Evolutionary conservation across 2,888 invertebrate species (phyloP).

Genomic region (Drosophila kuntzei): DNA sequence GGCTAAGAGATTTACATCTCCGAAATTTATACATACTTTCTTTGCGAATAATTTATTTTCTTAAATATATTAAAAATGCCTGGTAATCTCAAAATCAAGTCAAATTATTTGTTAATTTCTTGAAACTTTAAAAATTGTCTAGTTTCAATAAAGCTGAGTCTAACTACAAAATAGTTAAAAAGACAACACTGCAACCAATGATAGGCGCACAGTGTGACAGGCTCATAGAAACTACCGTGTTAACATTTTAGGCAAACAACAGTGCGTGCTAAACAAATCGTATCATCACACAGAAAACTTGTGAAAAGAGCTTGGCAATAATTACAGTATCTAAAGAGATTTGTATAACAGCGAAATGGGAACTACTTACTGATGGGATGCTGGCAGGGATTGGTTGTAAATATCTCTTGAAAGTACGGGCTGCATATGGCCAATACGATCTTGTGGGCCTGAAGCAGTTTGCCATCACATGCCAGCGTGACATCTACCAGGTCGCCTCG

Average conservation of each 20-base stretch:
- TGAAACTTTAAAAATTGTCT: neutral
- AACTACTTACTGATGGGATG: slow-evolving; percentile 86
- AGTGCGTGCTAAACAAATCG: slow-evolving; percentile 20
- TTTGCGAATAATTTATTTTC: no score
- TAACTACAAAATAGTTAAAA: neutral
- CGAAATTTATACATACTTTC: no score
- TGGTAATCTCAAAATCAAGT: neutral
- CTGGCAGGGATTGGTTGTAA: slow-evolving; percentile 86
- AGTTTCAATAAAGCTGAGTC: neutral
- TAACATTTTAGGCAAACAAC: slow-evolving; percentile 53
- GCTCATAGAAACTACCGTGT: slow-evolving; percentile 25
- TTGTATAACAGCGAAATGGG: neutral
- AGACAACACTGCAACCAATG: neutral
- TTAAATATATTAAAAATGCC: neutral
- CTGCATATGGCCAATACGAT: slow-evolving; percentile 87
- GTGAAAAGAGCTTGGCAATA: slow-evolving; percentile 33
- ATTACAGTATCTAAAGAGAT: slow-evolving; percentile 13
- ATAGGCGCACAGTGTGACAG: slow-evolving; percentile 15
- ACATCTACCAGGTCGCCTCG: slow-evolving; percentile 86
- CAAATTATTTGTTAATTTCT: neutral
- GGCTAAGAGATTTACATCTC: no score
- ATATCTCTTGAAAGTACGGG: slow-evolving; percentile 86
- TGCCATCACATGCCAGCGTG: slow-evolving; percentile 86
- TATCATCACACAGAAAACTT: slow-evolving; percentile 20
- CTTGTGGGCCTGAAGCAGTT: slow-evolving; percentile 86